Evolutionary conservation across 2,888 invertebrate genomes (phyloP).

Genomic region (Parelbella ahira): DNA sequence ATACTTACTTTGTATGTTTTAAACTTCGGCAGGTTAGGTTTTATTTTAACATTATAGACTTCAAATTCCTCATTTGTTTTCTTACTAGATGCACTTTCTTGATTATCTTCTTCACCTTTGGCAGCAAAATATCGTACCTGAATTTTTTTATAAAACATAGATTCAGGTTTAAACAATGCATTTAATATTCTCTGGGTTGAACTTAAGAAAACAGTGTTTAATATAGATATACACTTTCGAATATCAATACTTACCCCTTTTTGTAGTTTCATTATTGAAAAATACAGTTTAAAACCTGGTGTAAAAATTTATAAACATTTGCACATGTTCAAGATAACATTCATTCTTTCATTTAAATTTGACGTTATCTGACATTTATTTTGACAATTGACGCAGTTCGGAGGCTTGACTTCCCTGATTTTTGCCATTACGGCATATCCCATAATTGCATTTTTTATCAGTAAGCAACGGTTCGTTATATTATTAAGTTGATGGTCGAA

Average conservation of each 20-base stretch:
- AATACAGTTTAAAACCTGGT: constrained; percentile 4
- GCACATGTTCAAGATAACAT: constrained; percentile 11
- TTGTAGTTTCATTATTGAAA: constrained; percentile 35
- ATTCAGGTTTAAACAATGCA: too few species aligned
- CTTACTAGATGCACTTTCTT: constrained; percentile 29
- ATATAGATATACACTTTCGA: too few species aligned
- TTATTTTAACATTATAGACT: constrained; percentile 60
- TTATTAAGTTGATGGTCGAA: too few species aligned
- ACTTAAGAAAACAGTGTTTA: too few species aligned
- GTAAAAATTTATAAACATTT: not conserved
- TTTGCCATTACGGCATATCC: too few species aligned
- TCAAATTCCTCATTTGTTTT: constrained; percentile 40
- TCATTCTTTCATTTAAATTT: too few species aligned
- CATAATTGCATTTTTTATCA: too few species aligned
- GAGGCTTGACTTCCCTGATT: too few species aligned
- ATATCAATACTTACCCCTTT: constrained; percentile 34
- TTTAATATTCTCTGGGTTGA: too few species aligned
- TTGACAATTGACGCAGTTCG: too few species aligned
- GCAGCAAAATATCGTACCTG: constrained; percentile 58
- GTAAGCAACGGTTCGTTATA: too few species aligned
- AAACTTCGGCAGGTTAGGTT: constrained; percentile 43
- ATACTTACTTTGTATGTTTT: constrained; percentile 48
- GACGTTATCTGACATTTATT: too few species aligned
- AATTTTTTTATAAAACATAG: constrained; percentile 26
- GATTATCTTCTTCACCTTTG: constrained; percentile 33